Base-by-base conservation (phyloP, 53 echinoderm and acorn worm species). In the Henricia sp. region DNA sequence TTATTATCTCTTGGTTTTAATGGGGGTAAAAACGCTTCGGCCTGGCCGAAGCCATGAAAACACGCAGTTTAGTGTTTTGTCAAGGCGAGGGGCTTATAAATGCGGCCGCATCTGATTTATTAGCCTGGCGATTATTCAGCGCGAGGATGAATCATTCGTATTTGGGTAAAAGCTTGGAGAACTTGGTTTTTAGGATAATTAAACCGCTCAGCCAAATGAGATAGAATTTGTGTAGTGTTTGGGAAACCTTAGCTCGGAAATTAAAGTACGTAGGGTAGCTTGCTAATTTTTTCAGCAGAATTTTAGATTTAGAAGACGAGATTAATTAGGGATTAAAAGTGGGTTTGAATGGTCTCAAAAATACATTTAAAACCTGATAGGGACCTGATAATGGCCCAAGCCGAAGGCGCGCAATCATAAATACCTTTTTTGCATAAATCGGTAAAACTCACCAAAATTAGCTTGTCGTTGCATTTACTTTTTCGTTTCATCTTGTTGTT, bases 1-100 rank as follows among this genome's bases (percentile, higher is more conserved):
- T 80, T 80, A 80, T 55, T 75, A 75, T 64, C 63, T 63, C 13
- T 62, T 48, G 64, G 65, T 80, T 77, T 80, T 62, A 80, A 80
- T 80, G 80, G 80, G n/a, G n/a, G n/a, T n/a, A n/a, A 80, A 80
- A 80, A 63, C 30, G 46, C 64, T 13, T 44, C 63, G 43, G 32
- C 48, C 27, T 30, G 53, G 50, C 21, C 19, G 9, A 3, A 46
- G 48, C 80, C 50, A 27, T 32, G 44, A 63, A 64, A 80, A 80
- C 62, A 29, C 43, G 9, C 17, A 25, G 39, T 68, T 9, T 68
- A 39, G n/a, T 21, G 29, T 43, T 10, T 50, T 48, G 33, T 80
- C 64, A 64, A 33, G 62, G 80, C 80, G 64, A 80, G 80, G 44
- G 80, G 80, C 33, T 41, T 48, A 64, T 48, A 19, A 8, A 27